Evolutionary conservation across 2,113 vertebrate genomes (phyloP).

Genomic region (Microtus montanus): DNA sequence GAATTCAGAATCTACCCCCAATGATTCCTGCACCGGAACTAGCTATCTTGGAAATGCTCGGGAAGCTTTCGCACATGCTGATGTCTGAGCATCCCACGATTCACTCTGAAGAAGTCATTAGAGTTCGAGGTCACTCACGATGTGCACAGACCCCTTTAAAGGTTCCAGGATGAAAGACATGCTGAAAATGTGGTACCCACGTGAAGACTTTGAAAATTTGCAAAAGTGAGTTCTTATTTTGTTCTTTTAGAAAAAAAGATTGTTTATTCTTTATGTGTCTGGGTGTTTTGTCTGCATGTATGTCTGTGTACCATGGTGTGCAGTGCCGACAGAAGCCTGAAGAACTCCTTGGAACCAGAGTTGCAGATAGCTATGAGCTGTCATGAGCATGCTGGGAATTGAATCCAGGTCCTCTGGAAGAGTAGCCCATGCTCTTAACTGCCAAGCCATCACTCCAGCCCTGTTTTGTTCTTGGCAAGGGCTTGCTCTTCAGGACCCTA

Average conservation of each 20-base stretch:
- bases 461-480: not conserved
- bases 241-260: not conserved
- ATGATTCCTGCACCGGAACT: not conserved
- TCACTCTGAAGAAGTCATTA: not conserved
- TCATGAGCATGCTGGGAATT: not conserved
- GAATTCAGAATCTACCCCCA: not conserved
- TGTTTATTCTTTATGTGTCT: not conserved
- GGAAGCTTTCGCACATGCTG: not conserved
- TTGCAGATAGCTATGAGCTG: not conserved
- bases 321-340: not conserved
- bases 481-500: not conserved
- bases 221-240: not conserved
- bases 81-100: not conserved
- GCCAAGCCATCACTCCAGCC: not conserved
- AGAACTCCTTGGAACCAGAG: not conserved
- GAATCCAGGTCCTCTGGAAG: not conserved
- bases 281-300: not conserved
- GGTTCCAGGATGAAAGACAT: not conserved
- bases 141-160: not conserved
- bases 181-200: not conserved
- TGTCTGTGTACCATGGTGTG: too few species aligned
- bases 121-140: not conserved
- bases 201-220: not conserved
- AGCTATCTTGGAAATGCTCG: not conserved
- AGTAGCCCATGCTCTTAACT: not conserved